Percentiles rank a stretch among this genome's conserved stretches.
Evolutionary conservation across 2,888 invertebrate genomes (phyloP).

Genomic region (Calameuta filiformis): DNA sequence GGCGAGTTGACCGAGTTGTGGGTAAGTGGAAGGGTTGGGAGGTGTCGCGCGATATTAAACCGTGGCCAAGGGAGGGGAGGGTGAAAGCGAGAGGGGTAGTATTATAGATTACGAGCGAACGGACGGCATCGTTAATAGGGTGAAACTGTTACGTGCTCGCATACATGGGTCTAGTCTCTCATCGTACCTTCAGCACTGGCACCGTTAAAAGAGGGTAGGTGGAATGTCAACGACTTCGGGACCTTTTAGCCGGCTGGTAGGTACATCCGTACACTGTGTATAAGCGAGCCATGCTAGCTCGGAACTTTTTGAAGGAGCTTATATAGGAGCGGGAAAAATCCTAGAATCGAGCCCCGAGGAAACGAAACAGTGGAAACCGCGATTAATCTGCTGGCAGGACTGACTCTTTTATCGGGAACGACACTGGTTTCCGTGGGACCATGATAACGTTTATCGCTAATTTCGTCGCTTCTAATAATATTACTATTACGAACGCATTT

Average conservation of each 20-base stretch:
- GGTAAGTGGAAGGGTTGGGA: slow-evolving; percentile 31
- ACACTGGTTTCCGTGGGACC: neutral
- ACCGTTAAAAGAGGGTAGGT: neutral
- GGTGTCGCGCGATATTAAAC: neutral
- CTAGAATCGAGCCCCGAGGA: neutral
- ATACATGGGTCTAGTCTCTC: neutral
- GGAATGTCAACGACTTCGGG: neutral
- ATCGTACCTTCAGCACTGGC: neutral
- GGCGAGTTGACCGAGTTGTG: slow-evolving; percentile 47
- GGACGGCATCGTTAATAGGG: neutral
- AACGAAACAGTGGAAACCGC: neutral
- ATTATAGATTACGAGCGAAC: neutral
- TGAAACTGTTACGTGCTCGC: neutral
- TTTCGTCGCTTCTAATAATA: neutral
- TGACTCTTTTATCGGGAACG: neutral
- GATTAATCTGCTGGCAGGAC: neutral
- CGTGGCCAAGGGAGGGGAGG: neutral
- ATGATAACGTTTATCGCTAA: neutral
- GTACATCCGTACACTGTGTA: neutral
- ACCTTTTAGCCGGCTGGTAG: neutral
- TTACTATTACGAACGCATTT: neutral
- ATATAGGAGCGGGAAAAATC: neutral
- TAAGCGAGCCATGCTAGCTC: neutral
- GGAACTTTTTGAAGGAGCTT: neutral
- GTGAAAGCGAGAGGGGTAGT: neutral